Evolutionary conservation across 2,797 vertebrate genomes (phyloP), one percentile per base, ranked within the genome.

Genomic region (Tiaroga cobitis): DNA sequence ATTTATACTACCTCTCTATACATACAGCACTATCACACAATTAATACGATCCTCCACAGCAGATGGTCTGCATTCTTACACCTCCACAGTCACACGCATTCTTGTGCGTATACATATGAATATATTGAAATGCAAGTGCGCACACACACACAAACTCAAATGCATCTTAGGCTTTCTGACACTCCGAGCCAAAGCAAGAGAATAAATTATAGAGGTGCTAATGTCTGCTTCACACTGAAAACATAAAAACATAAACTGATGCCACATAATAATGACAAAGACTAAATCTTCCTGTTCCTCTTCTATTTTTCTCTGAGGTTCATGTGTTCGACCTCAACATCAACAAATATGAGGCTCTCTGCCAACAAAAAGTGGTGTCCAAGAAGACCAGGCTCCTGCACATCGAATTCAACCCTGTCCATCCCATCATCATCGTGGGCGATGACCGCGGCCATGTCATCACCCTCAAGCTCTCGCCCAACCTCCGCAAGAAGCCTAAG

Each of bases 381-480:
- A 97, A 95, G 91, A 97, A 96, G 91, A 96, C 95, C 89, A 97
- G 95, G 92, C 93, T 96, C 87, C 98, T 97, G 5, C 97, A 97
- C 0, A 87, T 99, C 5, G 93, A 95, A 91, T 99, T 99, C 92
- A 99, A 99, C 83, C 96, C 97, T 8, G 88, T 94, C 73, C 59
- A 98, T 85, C 97, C 97, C 4, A 87, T 99, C 91, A 89, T 99
- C 92, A 94, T 97, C 2, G 94, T 98, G 81, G 98, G 97, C 0
- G 96, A 98, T 63, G 95, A 97, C 89, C 93, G 69, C 1, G 97
- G 97, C 37, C 92, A 92, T 0, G 87, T 99, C 84, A 95, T 84
- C 85, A 97, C 95, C 89, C 91, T 99, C 89, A 99, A 99, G 90
- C 96, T 99, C 73, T 99, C 98, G 4, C 98, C 98, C 13, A 99